phyloP scores from a whole-genome alignment of 2,888 invertebrate genomes.

The Dicycla oo region DNA sequence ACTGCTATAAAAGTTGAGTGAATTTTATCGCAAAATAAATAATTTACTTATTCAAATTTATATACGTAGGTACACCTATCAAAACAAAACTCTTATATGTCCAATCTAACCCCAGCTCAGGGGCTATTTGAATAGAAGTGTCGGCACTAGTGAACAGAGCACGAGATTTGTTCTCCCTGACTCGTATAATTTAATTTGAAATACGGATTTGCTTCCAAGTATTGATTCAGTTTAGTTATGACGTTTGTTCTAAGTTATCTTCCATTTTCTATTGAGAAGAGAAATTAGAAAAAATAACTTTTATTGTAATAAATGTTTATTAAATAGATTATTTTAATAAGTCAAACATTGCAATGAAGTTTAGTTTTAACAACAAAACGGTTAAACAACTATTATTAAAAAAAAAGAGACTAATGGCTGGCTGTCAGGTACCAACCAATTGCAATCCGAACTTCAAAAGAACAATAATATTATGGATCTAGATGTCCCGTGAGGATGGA shows the following conservation, averaged over 20 bases:
- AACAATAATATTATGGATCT: constrained; percentile 61
- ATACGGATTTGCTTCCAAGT: constrained; percentile 61
- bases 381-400: background rate
- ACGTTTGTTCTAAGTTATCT: constrained; percentile 51
- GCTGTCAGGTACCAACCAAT: background rate
- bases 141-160: constrained; percentile 54
- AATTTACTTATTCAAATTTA: constrained; percentile 40
- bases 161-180: constrained; percentile 52
- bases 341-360: background rate
- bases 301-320: background rate
- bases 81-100: constrained; percentile 53
- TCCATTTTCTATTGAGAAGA: constrained; percentile 30
- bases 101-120: constrained; percentile 38
- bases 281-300: too few species aligned
- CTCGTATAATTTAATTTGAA: constrained; percentile 64
- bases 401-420: too few species aligned
- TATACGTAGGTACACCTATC: constrained; percentile 37
- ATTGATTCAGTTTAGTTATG: constrained; percentile 59
- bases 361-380: background rate
- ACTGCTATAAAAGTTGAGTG: constrained; percentile 15
- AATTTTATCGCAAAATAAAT: constrained; percentile 37
- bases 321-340: background rate
- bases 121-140: constrained; percentile 61
- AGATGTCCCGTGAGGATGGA: constrained; percentile 96
- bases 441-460: background rate